Evolutionary conservation across 1,140 invertebrate genomes (phyloP), one percentile per base, ranked within the genome.

Genomic region (Diplogasteroides magnus): DNA sequence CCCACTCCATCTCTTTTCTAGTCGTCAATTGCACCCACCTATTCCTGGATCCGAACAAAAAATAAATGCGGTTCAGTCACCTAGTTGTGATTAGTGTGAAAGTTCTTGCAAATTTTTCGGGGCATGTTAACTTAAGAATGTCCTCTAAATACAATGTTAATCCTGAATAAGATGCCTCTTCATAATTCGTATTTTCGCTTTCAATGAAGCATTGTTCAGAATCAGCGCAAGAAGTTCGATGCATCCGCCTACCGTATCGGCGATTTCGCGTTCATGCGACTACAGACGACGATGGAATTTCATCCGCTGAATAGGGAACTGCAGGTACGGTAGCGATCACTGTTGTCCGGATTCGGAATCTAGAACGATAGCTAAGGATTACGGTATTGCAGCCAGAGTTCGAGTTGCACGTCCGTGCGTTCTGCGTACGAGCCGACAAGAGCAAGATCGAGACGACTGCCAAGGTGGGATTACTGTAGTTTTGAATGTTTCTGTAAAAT

Each of bases 401-500:
- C 57, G 67, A 75, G 14, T 73, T 75, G 25, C 60, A 74, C 61
- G 73, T 75, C 28, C 74, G 74, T 60, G 74, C 74, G 6, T 71
- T 57, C 2, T 75, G 71, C 58, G 66, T 64, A 23, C 67, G 72
- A 23, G 57, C 57, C 32, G 74, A 74, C 59, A 32, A 37, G 15
- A 55, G 60, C 1, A 75, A 75, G 58, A 63, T 75, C 1, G 74
- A 75, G 55, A 74, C 74, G 15, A 75, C 72, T 11, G 61, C 72
- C 3, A 2, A 55, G 14, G 74, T 75, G n/a, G n/a, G 15, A 26
- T 26, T n/a, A 6, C n/a, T 61, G n/a, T 29, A n/a, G 31, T 28
- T 69, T 75, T 67, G 23, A 75, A 72, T 73, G 70, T 61, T 61
- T 37, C 73, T 75, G 74, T 32, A 67, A 75, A 15, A 69, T 75